Evolutionary conservation across 2,888 invertebrate genomes (phyloP).

Genomic region (Frankliniella fusca): DNA sequence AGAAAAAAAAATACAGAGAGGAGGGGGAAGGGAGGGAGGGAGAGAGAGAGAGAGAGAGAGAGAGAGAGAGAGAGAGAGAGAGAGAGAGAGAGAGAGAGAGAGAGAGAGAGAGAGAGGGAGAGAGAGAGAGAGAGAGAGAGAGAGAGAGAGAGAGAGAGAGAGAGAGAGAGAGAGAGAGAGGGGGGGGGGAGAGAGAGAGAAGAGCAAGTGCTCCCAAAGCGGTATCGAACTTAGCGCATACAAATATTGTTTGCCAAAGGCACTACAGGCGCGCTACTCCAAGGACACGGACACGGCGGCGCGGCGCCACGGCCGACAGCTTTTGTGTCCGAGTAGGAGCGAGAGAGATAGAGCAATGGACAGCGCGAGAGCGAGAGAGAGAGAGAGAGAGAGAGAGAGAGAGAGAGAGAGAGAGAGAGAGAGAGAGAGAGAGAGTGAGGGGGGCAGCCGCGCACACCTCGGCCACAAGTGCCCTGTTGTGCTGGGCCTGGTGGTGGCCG

Average conservation of each 20-base stretch:
- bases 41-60: too few relatives aligned
- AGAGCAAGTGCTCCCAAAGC: too few relatives aligned
- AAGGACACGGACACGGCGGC: too few relatives aligned
- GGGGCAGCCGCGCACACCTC: neutral
- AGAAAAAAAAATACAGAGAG: too few relatives aligned
- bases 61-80: too few relatives aligned
- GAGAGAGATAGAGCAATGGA: neutral
- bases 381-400: neutral
- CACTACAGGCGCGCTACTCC: too few relatives aligned
- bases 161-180: neutral
- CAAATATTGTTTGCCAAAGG: too few relatives aligned
- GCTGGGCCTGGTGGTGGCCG: neutral
- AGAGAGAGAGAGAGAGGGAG: neutral
- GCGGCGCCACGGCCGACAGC: too few relatives aligned
- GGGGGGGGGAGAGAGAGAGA: neutral
- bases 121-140: neutral
- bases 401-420: constrained; percentile 5
- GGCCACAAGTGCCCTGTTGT: too few relatives aligned
- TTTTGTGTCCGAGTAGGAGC: neutral
- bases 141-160: neutral
- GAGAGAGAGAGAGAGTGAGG: constrained; percentile 1
- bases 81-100: neutral
- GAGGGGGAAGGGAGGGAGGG: too few relatives aligned
- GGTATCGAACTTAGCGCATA: too few relatives aligned
- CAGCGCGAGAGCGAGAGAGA: neutral